Base-by-base conservation (phyloP, 2,797 vertebrate genomes). In the Molossus alvarezi region DNA sequence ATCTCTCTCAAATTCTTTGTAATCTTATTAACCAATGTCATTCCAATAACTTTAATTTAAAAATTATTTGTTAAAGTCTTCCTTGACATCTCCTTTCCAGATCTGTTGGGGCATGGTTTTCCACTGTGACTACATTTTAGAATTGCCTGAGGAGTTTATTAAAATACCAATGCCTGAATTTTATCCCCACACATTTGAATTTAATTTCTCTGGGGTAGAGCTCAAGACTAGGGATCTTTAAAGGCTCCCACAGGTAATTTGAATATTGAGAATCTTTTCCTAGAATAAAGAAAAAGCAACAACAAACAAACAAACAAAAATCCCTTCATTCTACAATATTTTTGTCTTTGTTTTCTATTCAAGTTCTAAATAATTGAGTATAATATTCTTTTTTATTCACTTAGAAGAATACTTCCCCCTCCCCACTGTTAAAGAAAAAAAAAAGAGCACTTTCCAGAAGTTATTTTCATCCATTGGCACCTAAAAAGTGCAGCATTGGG, bases 331-430 rank as follows among this genome's bases (percentile, higher is more conserved):
- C 57, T 72, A 71, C 12, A 57, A 13, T 65, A 62, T 81, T 73
- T 90, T 92, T 88, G n/a, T 85, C 67, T 15, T 95, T 94, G 29
- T 94, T 96, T 93, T 67, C 8, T 41, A 71, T 1, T 65, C 55
- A 58, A 64, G 8, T 5, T 14, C 41, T 84, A 9, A 82, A 48
- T 79, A 84, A 81, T 67, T 94, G 37, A 81, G 10, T 27, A 80
- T 72, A 67, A 75, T 6, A 41, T 83, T 51, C 4, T 55, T 73
- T 57, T 87, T 79, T 55, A 57, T 17, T 87, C 71, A 83, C 23
- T 81, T 13, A 85, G 41, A 87, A 3, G 17, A 81, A 81, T 76
- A 51, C 6, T 53, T 60, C 67, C 84, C 53, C 13, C 17, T 84
- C 53, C 13, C 17, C 11, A 51, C 37, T 73, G 23, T 67, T 94